These are phyloP conservation scores for Phocoena sinus DNA, from an alignment of 2,113 vertebrate species.

Conservation along the genomic window DNA sequence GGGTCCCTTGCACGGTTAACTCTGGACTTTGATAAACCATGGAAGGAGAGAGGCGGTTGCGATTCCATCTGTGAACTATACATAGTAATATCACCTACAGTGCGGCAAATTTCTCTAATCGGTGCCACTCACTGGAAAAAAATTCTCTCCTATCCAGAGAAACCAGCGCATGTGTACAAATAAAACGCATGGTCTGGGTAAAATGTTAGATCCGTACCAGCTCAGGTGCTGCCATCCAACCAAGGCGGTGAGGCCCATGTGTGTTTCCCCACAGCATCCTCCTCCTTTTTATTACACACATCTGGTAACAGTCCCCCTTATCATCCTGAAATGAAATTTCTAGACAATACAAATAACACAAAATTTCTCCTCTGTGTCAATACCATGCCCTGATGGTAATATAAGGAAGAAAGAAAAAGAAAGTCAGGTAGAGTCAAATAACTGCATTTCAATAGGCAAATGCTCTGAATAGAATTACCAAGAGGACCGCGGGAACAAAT, in stretches of 20 bases:
- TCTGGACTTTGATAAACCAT: background rate
- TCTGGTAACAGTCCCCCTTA: background rate
- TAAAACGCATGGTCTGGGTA: background rate
- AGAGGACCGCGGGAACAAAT: background rate
- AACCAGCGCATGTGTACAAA: background rate
- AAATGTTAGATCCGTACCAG: fast-evolving
- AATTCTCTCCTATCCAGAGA: background rate
- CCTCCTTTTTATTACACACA: background rate
- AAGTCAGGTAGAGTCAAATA: background rate
- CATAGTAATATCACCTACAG: background rate
- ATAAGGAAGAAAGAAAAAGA: background rate
- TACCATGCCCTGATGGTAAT: background rate
- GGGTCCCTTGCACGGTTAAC: background rate
- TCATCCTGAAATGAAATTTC: background rate
- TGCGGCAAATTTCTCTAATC: background rate
- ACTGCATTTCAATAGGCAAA: background rate
- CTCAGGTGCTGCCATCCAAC: background rate
- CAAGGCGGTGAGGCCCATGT: fast-evolving
- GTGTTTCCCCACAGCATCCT: background rate
- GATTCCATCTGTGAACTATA: background rate
- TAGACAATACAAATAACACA: background rate
- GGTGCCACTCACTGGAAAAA: background rate
- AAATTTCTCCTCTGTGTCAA: background rate
- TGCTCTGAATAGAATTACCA: background rate
- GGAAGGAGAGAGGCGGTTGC: background rate